phyloP scores from a whole-genome alignment of 2,797 vertebrate genomes.

The Clarias pachynema region DNA sequence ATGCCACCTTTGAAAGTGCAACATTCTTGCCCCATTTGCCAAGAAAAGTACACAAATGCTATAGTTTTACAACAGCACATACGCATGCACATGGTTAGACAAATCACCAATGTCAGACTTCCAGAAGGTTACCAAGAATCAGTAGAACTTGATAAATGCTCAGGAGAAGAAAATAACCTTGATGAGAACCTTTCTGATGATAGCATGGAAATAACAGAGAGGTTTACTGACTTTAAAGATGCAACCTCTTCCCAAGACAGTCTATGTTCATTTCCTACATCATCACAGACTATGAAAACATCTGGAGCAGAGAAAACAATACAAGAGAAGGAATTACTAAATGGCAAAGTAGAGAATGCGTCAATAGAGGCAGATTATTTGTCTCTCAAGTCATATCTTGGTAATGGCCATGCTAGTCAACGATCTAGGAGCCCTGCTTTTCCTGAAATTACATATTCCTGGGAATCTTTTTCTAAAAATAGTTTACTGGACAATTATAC shows the following conservation, averaged over 20 bases:
- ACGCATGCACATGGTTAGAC: conserved; percentile 97
- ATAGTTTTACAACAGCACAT: conserved; percentile 97
- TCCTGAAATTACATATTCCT: conserved; percentile 95
- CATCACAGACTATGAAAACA: conserved; percentile 76
- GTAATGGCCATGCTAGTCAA: conserved; percentile 90
- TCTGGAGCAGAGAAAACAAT: conserved; percentile 77
- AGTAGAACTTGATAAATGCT: conserved; percentile 91
- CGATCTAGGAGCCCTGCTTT: conserved; percentile 89
- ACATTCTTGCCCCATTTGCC: conserved; percentile 97
- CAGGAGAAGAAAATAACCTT: conserved; percentile 89
- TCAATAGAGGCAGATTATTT: conserved; percentile 86
- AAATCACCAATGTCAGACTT: conserved; percentile 90
- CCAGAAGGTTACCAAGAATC: conserved; percentile 90
- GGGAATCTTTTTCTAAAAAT: conserved; percentile 91
- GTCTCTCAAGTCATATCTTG: conserved; percentile 90
- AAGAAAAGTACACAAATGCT: conserved; percentile 99
- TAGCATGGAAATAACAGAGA: conserved; percentile 83
- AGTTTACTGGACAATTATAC: conserved; percentile 64
- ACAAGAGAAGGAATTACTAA: conserved; percentile 78
- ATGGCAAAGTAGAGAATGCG: conserved; percentile 83
- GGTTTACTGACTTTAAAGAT: conserved; percentile 86
- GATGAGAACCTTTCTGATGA: conserved; percentile 93
- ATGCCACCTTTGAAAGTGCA: conserved; percentile 93
- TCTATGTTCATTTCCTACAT: conserved; percentile 86
- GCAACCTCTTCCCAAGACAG: conserved; percentile 82